These are phyloP conservation scores for Orussus abietinus DNA, from an alignment of 1,140 invertebrate species.

Conservation along the genomic window DNA sequence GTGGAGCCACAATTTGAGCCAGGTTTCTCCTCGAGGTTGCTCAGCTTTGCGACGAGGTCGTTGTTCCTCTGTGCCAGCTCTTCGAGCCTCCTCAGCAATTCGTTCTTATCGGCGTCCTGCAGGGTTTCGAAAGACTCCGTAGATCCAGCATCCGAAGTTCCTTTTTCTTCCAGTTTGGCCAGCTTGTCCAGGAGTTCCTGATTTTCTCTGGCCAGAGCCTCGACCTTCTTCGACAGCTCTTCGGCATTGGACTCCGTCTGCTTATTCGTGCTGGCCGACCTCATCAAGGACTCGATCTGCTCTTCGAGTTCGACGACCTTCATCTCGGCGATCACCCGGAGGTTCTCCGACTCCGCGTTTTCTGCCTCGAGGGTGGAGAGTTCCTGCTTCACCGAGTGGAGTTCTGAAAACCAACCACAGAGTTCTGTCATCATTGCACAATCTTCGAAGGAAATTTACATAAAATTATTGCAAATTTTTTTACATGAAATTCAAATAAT, in stretches of 20 bases:
- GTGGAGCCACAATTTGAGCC: conserved; percentile 34
- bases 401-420: conserved; percentile 55
- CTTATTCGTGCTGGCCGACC: conserved; percentile 18
- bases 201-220: conserved; percentile 55
- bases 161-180: conserved; percentile 56
- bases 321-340: conserved; percentile 65
- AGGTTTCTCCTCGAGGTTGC: conserved; percentile 28
- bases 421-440: too few species aligned
- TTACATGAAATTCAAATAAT: too few species aligned
- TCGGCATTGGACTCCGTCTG: conserved; percentile 38
- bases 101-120: conserved; percentile 53
- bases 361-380: conserved; percentile 59
- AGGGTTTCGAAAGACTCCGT: conserved; percentile 42
- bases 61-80: conserved; percentile 59
- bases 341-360: conserved; percentile 60
- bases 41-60: conserved; percentile 38
- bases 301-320: conserved; percentile 68
- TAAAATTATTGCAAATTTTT: too few species aligned
- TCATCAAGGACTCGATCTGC: conserved; percentile 55
- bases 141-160: conserved; percentile 38
- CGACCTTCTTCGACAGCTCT: conserved; percentile 52
- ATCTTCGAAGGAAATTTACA: too few species aligned
- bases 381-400: conserved; percentile 57
- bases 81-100: conserved; percentile 65
- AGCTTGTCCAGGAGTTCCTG: conserved; percentile 53